A percentile compares a stretch with the other conserved stretches of the same genome.
Evolutionary conservation across 2,113 vertebrate genomes (phyloP).

Genomic region (Strix aluco): DNA sequence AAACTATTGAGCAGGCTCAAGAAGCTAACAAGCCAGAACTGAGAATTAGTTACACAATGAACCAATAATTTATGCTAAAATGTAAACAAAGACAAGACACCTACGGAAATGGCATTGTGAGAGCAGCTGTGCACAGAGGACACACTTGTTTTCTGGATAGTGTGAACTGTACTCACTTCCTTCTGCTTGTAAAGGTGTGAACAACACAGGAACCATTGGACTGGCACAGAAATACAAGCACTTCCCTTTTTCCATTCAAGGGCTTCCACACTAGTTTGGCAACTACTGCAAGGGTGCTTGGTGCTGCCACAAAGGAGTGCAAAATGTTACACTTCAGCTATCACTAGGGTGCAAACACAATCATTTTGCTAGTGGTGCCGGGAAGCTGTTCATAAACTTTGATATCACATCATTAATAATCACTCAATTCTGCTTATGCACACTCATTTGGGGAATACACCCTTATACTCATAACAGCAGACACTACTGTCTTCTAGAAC

Average conservation of each 20-base stretch:
- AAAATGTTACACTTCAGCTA: neutral
- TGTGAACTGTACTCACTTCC: neutral
- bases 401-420: neutral
- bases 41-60: neutral
- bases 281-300: neutral
- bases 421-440: neutral
- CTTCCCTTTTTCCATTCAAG: neutral
- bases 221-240: neutral
- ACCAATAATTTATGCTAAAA: conserved; percentile 17
- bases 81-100: conserved; percentile 24
- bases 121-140: conserved; percentile 66
- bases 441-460: neutral
- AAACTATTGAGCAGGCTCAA: conserved; percentile 24
- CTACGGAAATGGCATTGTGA: neutral
- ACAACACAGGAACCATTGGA: neutral
- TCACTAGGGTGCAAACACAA: neutral
- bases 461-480: neutral
- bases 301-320: neutral
- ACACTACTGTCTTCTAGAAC: neutral
- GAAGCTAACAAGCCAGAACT: conserved; percentile 36
- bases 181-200: neutral
- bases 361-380: neutral
- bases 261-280: neutral
- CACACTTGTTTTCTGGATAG: neutral
- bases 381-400: neutral